A percentile compares a stretch with the other conserved stretches of the same genome.
Evolutionary conservation across 2,113 vertebrate species (phyloP).

Genomic region (Rana temporaria): DNA sequence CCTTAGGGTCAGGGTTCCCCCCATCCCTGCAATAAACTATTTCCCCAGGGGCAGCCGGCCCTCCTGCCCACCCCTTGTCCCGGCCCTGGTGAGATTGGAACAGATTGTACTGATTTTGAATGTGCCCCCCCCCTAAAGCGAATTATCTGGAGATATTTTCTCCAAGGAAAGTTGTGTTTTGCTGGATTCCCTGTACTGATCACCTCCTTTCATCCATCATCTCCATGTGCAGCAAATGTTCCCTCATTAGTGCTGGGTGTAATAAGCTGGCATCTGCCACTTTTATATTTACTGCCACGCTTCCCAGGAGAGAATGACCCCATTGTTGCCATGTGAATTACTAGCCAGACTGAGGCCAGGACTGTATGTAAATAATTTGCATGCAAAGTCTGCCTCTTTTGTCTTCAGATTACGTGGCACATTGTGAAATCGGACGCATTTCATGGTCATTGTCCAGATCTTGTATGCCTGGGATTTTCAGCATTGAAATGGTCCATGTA

Average conservation of each 20-base stretch:
- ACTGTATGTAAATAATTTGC: constrained; percentile 34
- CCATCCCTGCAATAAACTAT: too few relatives aligned
- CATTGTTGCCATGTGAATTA: constrained; percentile 29
- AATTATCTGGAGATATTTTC: background rate
- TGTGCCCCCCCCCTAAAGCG: too few relatives aligned
- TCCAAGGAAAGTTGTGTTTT: background rate
- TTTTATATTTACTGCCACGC: constrained; percentile 24
- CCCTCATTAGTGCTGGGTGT: constrained; percentile 28
- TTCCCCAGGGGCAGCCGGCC: too few relatives aligned
- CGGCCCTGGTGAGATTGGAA: too few relatives aligned
- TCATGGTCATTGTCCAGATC: constrained; percentile 24
- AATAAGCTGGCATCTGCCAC: constrained; percentile 40
- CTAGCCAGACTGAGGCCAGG: constrained; percentile 4
- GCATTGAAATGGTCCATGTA: background rate
- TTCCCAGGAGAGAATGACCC: constrained; percentile 12
- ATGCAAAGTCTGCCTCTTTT: constrained; percentile 22
- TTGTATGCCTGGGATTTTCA: constrained; percentile 12
- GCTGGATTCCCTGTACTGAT: background rate
- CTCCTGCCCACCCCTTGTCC: too few relatives aligned
- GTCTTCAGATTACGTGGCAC: constrained; percentile 25
- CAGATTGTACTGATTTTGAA: too few relatives aligned
- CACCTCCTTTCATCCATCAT: constrained; percentile 6
- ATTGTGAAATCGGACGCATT: background rate
- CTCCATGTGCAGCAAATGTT: constrained; percentile 7
- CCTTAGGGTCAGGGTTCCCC: too few relatives aligned